phyloP scores from a whole-genome alignment of 2,113 vertebrate genomes.

The Bubo scandiacus region DNA sequence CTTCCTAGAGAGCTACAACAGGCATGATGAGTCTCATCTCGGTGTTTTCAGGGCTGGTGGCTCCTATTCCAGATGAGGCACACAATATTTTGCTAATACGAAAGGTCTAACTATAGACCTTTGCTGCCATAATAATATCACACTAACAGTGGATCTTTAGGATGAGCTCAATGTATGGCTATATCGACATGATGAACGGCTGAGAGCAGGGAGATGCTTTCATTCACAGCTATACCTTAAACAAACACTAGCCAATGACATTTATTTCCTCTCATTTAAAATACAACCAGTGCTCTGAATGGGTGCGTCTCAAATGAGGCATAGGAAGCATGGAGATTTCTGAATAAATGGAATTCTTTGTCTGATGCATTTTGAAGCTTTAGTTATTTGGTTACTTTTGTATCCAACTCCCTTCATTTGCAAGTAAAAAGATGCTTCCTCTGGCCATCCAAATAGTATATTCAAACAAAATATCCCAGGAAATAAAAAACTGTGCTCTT shows the following conservation, averaged over 20 bases:
- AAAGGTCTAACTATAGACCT: not conserved
- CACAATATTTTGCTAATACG: not conserved
- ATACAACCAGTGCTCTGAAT: not conserved
- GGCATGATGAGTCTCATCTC: not conserved
- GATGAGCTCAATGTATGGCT: not conserved
- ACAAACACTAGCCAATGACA: not conserved
- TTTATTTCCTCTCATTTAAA: not conserved
- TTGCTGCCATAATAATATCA: not conserved
- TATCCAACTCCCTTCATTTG: not conserved
- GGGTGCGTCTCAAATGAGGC: not conserved
- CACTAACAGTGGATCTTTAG: not conserved
- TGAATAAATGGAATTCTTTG: not conserved
- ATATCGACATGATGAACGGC: accelerated
- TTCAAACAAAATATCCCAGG: not conserved
- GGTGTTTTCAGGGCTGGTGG: not conserved
- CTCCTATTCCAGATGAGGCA: not conserved
- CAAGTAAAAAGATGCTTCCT: not conserved
- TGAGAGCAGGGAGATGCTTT: not conserved
- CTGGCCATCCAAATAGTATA: not conserved
- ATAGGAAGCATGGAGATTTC: not conserved
- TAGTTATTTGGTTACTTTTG: not conserved
- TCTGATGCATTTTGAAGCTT: not conserved
- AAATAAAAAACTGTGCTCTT: not conserved
- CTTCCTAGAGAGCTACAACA: not conserved
- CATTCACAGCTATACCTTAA: not conserved